Evolutionary conservation across 2,797 vertebrate species (phyloP).

Genomic region (Argentina silus): DNA sequence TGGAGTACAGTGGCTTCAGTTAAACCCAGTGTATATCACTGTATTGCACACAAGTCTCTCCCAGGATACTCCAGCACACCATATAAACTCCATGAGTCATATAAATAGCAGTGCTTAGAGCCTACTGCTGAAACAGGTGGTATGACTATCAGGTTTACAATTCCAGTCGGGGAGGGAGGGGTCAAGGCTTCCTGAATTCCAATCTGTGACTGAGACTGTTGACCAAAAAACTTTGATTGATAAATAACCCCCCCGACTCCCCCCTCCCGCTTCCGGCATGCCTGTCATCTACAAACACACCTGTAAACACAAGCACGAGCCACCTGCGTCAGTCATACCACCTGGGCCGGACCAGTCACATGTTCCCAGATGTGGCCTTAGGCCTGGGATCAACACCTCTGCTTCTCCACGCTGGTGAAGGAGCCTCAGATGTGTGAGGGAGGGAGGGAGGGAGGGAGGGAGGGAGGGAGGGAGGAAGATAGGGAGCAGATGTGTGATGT

Average conservation of each 20-base stretch:
- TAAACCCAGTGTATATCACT: constrained; percentile 36
- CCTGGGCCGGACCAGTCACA: constrained; percentile 31
- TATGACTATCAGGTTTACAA: constrained; percentile 55
- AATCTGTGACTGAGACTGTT: constrained; percentile 42
- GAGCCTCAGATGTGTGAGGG: constrained; percentile 41
- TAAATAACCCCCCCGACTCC: constrained; percentile 48
- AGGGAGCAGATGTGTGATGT: constrained; percentile 50
- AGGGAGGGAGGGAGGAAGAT: constrained; percentile 40
- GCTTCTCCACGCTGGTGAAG: constrained; percentile 19
- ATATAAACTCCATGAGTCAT: constrained; percentile 22
- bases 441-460: constrained; percentile 40
- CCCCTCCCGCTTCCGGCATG: constrained; percentile 43
- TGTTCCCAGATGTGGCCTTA: constrained; percentile 63
- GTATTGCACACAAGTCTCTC: constrained; percentile 32
- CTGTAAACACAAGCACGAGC: constrained; percentile 30
- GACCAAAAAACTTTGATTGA: constrained; percentile 61
- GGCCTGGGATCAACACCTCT: constrained; percentile 28
- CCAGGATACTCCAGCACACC: constrained; percentile 38
- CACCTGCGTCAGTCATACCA: constrained; percentile 18
- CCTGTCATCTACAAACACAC: constrained; percentile 54
- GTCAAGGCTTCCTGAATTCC: constrained; percentile 55
- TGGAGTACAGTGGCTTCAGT: constrained; percentile 24
- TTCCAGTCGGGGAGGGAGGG: constrained; percentile 46
- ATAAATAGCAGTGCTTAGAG: constrained; percentile 59
- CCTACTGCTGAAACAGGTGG: constrained; percentile 65